Conservation (phyloP, 64 coral and sea anemone species). For the Astreopora myriophthalma region DNA sequence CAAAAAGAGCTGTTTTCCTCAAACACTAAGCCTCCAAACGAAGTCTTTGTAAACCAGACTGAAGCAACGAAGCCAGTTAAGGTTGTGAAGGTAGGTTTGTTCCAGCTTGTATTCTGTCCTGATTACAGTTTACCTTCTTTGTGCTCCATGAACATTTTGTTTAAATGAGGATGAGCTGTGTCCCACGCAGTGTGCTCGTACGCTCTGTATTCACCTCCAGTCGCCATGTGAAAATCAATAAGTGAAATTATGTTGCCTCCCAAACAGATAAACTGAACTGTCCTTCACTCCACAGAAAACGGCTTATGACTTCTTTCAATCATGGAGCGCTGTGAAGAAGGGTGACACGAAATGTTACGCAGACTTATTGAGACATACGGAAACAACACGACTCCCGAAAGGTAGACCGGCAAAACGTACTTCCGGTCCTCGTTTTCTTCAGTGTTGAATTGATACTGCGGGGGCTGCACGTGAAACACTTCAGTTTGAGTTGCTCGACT, state of each 20-base stretch:
- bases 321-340: constrained; percentile 87
- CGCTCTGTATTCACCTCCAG: too few species aligned
- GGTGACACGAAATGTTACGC: constrained; percentile 61
- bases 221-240: too few species aligned
- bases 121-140: too few species aligned
- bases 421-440: neutral
- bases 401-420: constrained; percentile 25
- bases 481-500: too few species aligned
- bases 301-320: constrained; percentile 83
- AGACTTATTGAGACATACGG: constrained; percentile 72
- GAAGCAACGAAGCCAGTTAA: neutral
- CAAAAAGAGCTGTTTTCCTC: neutral
- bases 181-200: too few species aligned
- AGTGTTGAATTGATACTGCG: neutral
- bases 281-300: constrained; percentile 53
- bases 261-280: neutral
- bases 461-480: too few species aligned
- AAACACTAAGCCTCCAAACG: neutral
- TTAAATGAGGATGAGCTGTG: too few species aligned
- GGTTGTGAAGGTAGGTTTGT: constrained; percentile 28
- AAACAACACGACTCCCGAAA: constrained; percentile 74
- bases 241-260: too few species aligned
- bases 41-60: neutral
- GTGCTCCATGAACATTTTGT: too few species aligned
- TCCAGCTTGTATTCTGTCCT: neutral